Conservation (phyloP, 2,888 invertebrate genomes). For the Polydrusus cervinus region DNA sequence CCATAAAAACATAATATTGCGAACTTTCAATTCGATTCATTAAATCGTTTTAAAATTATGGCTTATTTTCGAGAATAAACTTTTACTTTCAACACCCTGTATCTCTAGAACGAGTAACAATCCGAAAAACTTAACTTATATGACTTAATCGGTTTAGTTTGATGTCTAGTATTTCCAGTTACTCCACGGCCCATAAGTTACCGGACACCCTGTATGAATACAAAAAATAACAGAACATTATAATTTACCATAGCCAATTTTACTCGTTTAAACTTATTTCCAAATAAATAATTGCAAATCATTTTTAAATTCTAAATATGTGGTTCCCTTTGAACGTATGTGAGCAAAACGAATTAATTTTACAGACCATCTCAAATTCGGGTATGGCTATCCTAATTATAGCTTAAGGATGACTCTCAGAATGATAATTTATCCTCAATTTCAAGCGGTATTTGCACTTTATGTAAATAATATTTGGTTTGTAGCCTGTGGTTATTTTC, state of each 20-base stretch:
- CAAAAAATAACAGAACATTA: no score
- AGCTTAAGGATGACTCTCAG: neutral
- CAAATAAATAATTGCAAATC: neutral
- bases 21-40: no score
- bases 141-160: no score
- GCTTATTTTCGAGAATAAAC: no score
- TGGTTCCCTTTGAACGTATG: neutral
- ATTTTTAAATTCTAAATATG: neutral
- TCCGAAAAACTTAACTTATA: no score
- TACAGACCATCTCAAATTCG: neutral
- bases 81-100: no score
- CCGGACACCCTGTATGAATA: no score
- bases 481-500: neutral
- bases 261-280: neutral
- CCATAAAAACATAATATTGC: no score
- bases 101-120: no score
- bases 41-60: no score
- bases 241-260: neutral
- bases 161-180: no score
- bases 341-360: slow-evolving; percentile 6
- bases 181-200: no score
- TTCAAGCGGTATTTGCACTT: neutral
- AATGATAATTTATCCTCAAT: neutral
- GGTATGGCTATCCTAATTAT: slow-evolving; percentile 15
- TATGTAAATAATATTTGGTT: slow-evolving; percentile 8